Base-by-base conservation (phyloP, 2,113 vertebrate species). In the Gymnarchus niloticus region DNA sequence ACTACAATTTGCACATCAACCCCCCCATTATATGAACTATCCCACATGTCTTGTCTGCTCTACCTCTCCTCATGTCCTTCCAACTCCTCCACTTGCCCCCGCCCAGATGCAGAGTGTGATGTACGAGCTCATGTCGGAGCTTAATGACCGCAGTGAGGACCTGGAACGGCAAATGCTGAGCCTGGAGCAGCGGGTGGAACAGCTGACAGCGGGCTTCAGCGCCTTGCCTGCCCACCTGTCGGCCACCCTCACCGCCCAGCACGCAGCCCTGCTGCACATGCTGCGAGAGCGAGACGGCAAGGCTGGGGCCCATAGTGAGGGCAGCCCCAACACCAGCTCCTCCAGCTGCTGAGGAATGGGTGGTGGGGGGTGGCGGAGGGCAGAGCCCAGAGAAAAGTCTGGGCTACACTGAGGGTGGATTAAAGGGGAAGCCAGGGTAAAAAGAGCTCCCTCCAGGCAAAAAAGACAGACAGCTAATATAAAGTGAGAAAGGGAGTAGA, bases 81-180 rank as follows among this genome's bases (percentile, higher is more conserved):
- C 76, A 77, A 84, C 85, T 28, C 85, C 46, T 17, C 41, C 10
- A 0, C n/a, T n/a, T n/a, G n/a, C n/a, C n/a, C n/a, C n/a, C n/a
- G n/a, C n/a, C n/a, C 88, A 99, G 98, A 99, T 99, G 98, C 98
- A 99, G 94, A 99, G 96, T 0, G 96, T 99, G 91, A 99, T 99
- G 98, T 99, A 99, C 1, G 98, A 99, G 93, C 95, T 99, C 80
- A 98, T 99, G 95, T 97, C 98, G 0, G 98, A 99, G 88, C 96
- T 99, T 85, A 98, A 98, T 0, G 98, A 99, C 83, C 97, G 98
- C 89, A 99, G 98, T 0, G 98, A 99, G 91, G 98, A 99, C 92
- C 91, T 99, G 93, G 98, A 99, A 93, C 97, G 97, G 83, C 98
- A 98, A 92, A 96, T 99, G n/a, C 92, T 97, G 77, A 96, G 97